Evolutionary conservation across 2,888 invertebrate genomes (phyloP).

Genomic region (Nomada ferruginata): DNA sequence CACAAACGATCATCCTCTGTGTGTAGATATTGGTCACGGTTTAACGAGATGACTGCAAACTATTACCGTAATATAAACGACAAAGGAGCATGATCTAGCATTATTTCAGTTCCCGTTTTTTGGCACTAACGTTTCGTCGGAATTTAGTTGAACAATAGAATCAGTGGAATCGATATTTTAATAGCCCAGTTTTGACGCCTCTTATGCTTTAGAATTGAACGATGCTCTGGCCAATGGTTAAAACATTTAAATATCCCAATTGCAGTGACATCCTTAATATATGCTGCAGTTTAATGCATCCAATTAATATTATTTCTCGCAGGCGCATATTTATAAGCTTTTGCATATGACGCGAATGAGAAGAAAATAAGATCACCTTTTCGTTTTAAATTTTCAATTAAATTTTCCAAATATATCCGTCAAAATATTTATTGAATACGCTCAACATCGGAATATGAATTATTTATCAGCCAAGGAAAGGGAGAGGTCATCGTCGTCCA

Average conservation of each 20-base stretch:
- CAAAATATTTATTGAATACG: too few species aligned
- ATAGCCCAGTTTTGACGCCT: too few species aligned
- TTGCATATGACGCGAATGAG: too few species aligned
- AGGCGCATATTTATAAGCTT: background rate
- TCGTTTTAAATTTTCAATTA: background rate
- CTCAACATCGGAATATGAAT: background rate
- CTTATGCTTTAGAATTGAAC: background rate
- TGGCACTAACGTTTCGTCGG: background rate
- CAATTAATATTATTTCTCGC: background rate
- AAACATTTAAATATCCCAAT: too few species aligned
- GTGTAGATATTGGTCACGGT: conserved; percentile 1
- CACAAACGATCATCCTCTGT: conserved; percentile 27
- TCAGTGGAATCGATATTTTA: background rate
- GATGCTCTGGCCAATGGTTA: background rate
- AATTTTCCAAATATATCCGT: too few species aligned
- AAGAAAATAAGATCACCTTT: too few species aligned
- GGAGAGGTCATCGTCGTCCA: background rate
- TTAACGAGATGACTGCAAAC: conserved; percentile 15
- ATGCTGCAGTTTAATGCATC: background rate
- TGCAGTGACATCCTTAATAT: background rate
- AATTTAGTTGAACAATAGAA: background rate
- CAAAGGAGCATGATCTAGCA: conserved; percentile 21
- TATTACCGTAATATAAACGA: background rate
- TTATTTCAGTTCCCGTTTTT: background rate
- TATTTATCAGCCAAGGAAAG: background rate